Evolutionary conservation across 2,797 vertebrate genomes (phyloP), one percentile per base, ranked within the genome.

Genomic region (Urocyon cinereoargenteus): DNA sequence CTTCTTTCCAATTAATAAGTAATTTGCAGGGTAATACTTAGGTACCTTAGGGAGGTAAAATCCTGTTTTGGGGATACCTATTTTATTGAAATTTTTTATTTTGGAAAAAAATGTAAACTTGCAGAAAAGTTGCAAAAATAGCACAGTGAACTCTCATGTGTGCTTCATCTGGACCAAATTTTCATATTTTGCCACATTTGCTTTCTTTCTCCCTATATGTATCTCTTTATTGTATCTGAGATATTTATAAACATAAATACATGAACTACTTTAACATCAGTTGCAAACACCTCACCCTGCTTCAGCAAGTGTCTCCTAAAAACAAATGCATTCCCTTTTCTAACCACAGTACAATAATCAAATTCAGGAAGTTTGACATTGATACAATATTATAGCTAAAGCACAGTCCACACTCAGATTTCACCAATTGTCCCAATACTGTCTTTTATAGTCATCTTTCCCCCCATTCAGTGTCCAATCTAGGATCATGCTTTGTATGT

Each of bases 51-150:
- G 28, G 26, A 28, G 45, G 3, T 24, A 12, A 45, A 40, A 40
- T 59, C 61, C n/a, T 66, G 14, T 12, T n/a, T 45, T 19, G 18
- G 16, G 40, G 40, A 53, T 84, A n/a, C 26, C n/a, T n/a, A 13
- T 45, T 62, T 75, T 72, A 59, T 24, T 81, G 72, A 28, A 18
- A 61, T 4, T 28, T n/a, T 77, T 72, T n/a, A 40, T 49, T 62
- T 86, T 77, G 62, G 40, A 85, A 45, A 66, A 70, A 62, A 59
- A 40, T 51, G 40, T 45, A 87, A 93, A 49, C 11, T 8, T 88
- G 28, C 3, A 31, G 72, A 55, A 81, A 78, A 81, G 19, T 91
- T 88, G 9, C 1, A 86, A 75, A 93, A 85, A 45, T 72, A 40
- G 28, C n/a, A 26, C 36, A 89, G 4, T 28, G 13, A 77, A 86